Base-by-base conservation (phyloP, 2,797 vertebrate species). In the Poeciliopsis turneri region DNA sequence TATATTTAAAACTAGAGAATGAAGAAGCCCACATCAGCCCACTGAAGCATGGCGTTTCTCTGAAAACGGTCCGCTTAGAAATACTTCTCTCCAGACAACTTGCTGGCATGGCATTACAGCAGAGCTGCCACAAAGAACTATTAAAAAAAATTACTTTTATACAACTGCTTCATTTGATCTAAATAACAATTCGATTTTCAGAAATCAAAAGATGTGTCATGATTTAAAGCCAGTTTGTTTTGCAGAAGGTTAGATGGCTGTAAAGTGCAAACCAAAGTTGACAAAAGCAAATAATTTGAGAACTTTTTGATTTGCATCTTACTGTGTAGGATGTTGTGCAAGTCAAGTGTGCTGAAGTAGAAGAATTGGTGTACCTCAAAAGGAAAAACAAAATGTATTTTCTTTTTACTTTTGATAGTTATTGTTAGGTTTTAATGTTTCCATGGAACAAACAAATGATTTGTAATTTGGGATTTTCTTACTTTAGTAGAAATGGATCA, bases 1-100 rank as follows among this genome's bases (percentile, higher is more conserved):
- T 94, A 93, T 93, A 94, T 94, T 93, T 95, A 94, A 92, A 93
- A 81, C 81, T 64, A 87, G 81, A 92, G 91, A 89, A 92, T 86
- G 84, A 92, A 93, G 90, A 90, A 93, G 89, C 92, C 89, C 86
- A 90, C 90, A 93, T 94, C 88, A 89, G 88, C 83, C 89, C 86
- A 87, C 80, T 74, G 79, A 91, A 91, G 89, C 91, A 87, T 84
- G 87, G 77, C 78, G 84, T 90, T 92, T 89, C 66, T 86, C 78
- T 87, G 87, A 78, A 92, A 92, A 89, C 75, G 0, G 46, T 76
- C 28, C 76, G 23, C 51, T 66, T 81, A 66, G 78, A 83, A 76
- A 85, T 82, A 80, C 61, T 78, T 72, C 36, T 53, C 76, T 64
- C 64, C 53, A 78, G 53, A 55, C 51, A 55, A 41, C 68, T 45